A percentile compares a stretch with the other conserved stretches of the same genome.
Conservation (phyloP, 2,797 vertebrate genomes). For the Telmatherina bonti region DNA sequence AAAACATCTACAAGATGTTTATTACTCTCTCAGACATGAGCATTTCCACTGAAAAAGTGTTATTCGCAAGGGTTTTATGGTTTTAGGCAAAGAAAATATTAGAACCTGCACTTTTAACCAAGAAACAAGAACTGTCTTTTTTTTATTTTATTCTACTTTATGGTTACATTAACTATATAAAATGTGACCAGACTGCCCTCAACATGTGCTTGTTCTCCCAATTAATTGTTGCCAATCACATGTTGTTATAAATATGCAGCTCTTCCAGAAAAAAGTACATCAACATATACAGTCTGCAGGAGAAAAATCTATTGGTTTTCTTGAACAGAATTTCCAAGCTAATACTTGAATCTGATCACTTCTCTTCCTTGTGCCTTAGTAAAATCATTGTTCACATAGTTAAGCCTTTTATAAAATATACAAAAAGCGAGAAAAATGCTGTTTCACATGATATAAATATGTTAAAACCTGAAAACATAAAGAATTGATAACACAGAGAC, state of each 20-base stretch:
- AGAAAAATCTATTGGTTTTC: conserved; percentile 13
- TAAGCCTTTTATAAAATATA: conserved; percentile 27
- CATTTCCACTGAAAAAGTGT: neutral
- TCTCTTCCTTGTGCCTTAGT: conserved; percentile 33
- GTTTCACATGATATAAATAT: conserved; percentile 59
- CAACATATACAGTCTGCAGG: neutral
- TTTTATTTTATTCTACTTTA: neutral
- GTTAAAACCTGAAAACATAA: conserved; percentile 69
- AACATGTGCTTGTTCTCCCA: too few species aligned
- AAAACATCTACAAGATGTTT: neutral
- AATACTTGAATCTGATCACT: conserved; percentile 38
- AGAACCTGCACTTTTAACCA: neutral
- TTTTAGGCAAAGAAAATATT: neutral
- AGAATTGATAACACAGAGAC: conserved; percentile 58
- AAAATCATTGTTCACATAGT: conserved; percentile 41
- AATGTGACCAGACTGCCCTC: neutral
- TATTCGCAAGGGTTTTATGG: neutral
- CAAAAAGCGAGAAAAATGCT: conserved; percentile 25
- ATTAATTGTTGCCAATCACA: neutral
- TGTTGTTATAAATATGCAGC: neutral
- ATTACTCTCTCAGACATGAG: neutral
- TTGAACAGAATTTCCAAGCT: conserved; percentile 17
- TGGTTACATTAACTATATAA: neutral
- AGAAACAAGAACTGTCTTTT: neutral
- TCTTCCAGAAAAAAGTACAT: neutral